phyloP scores from a whole-genome alignment of 2,113 vertebrate species.

The Bambusicola thoracicus region DNA sequence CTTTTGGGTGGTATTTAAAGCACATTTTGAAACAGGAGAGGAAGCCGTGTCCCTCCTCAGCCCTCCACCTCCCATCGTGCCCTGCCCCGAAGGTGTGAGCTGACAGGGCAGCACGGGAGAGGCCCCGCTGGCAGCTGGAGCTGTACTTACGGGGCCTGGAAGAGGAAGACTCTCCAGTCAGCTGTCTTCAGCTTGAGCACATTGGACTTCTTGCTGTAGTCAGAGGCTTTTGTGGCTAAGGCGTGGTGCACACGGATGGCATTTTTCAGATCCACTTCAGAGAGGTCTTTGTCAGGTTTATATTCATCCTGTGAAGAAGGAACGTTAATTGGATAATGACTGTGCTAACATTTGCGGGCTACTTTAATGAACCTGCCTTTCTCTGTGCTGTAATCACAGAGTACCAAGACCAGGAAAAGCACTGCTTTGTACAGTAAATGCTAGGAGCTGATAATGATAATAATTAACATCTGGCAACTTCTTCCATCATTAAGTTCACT shows the following conservation, averaged over 20 bases:
- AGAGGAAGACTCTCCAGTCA: slow-evolving; percentile 97
- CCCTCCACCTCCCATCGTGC: not conserved
- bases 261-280: slow-evolving; percentile 95
- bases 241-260: slow-evolving; percentile 94
- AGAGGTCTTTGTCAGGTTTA: slow-evolving; percentile 93
- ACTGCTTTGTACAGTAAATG: slow-evolving; percentile 37
- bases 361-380: slow-evolving; percentile 45
- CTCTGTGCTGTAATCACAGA: slow-evolving; percentile 43
- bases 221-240: slow-evolving; percentile 91
- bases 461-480: slow-evolving; percentile 68
- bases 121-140: not conserved
- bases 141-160: slow-evolving; percentile 91
- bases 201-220: slow-evolving; percentile 95
- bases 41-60: not conserved
- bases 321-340: slow-evolving; percentile 60
- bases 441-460: slow-evolving; percentile 61
- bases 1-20: not conserved
- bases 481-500: slow-evolving; percentile 43
- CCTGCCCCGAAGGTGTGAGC: accelerated
- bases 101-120: not conserved
- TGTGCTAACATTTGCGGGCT: not conserved
- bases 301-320: slow-evolving; percentile 89
- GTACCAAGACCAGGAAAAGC: not conserved
- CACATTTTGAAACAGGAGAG: not conserved
- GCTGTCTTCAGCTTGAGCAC: slow-evolving; percentile 97